These are phyloP conservation scores for Temnothorax curvispinosus DNA, from an alignment of 1,140 invertebrate genomes.

Conservation along the genomic window DNA sequence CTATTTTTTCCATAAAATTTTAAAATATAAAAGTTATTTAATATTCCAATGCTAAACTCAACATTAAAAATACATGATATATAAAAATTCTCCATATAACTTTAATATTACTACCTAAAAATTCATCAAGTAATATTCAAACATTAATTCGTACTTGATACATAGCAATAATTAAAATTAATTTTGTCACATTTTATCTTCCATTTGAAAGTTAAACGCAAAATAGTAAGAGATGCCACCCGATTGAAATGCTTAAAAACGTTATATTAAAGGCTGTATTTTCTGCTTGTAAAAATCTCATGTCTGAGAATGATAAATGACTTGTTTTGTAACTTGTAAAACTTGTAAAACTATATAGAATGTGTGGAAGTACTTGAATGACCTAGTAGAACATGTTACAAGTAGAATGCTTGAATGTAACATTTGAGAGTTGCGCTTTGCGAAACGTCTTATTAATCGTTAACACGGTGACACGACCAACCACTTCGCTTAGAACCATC, in stretches of 20 bases:
- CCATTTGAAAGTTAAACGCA: not conserved
- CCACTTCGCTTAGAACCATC: slow-evolving; percentile 26
- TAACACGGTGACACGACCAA: slow-evolving; percentile 40
- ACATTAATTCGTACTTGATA: not conserved
- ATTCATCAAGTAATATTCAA: not conserved
- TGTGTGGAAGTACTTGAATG: not conserved
- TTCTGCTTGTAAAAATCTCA: not conserved
- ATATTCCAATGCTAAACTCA: not conserved
- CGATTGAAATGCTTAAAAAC: not conserved
- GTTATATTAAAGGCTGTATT: not conserved
- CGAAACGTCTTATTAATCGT: slow-evolving; percentile 61
- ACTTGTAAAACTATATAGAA: slow-evolving; percentile 26
- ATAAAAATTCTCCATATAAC: not conserved
- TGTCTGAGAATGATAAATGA: slow-evolving; percentile 21
- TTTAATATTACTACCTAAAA: not conserved
- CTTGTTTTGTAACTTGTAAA: not conserved
- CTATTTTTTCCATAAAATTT: not conserved
- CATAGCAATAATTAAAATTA: not conserved
- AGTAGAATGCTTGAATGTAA: slow-evolving; percentile 5
- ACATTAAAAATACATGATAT: not conserved
- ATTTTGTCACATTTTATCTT: not conserved
- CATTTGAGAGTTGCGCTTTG: not conserved
- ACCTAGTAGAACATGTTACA: not conserved
- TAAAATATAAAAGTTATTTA: not conserved
- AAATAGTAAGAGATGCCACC: no score